These are phyloP conservation scores for Sycophila sp. DNA, from an alignment of 1,140 invertebrate species.

Conservation along the genomic window DNA sequence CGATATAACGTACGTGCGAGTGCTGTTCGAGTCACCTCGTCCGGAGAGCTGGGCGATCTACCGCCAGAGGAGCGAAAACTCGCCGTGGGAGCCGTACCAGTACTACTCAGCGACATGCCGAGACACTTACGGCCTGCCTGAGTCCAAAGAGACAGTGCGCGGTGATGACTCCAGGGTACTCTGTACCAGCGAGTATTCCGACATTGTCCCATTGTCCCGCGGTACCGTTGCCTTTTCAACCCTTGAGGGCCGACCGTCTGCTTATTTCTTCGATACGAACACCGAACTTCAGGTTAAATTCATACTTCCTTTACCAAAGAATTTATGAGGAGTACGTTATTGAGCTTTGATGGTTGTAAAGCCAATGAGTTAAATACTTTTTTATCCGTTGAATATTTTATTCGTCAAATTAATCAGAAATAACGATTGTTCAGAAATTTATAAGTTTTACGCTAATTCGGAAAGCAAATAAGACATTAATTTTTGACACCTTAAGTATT, in stretches of 20 bases:
- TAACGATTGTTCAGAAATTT: background rate
- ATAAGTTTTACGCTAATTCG: too few species aligned
- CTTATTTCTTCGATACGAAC: constrained; percentile 90
- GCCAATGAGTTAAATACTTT: constrained; percentile 36
- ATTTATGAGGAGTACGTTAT: too few species aligned
- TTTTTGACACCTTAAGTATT: background rate
- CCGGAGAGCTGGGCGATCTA: constrained; percentile 98
- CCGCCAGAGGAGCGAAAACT: constrained; percentile 82
- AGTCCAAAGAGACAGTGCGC: constrained; percentile 74
- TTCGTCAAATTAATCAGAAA: too few species aligned
- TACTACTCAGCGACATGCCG: constrained; percentile 94
- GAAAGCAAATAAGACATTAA: too few species aligned
- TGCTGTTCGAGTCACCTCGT: constrained; percentile 93
- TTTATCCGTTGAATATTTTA: too few species aligned
- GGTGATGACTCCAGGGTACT: constrained; percentile 85
- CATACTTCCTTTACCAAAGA: too few species aligned
- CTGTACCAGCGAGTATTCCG: constrained; percentile 96
- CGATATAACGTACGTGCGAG: constrained; percentile 95
- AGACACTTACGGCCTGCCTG: constrained; percentile 87
- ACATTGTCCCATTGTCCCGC: constrained; percentile 95
- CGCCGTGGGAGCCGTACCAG: constrained; percentile 94
- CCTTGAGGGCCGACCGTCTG: constrained; percentile 92
- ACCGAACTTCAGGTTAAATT: constrained; percentile 81
- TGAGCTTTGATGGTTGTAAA: background rate
- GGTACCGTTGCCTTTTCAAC: constrained; percentile 97